Evolutionary conservation across 2,888 invertebrate species (phyloP), one percentile per base, ranked within the genome.

Genomic region (Mesorhabditis spiculigera): DNA sequence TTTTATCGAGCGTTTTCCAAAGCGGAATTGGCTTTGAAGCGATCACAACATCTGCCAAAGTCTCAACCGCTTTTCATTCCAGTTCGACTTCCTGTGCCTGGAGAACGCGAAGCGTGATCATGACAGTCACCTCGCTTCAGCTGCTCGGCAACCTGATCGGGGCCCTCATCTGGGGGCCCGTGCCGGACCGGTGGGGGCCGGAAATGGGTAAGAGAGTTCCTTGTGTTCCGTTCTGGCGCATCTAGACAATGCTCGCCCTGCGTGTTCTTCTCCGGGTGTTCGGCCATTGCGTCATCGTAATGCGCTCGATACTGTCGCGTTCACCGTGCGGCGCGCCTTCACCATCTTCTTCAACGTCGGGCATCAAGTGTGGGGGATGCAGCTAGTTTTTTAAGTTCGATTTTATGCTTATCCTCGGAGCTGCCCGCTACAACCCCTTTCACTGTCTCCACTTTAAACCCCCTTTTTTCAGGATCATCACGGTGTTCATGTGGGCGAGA

Each of bases 191-290:
- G 8, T 50, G n/a, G 10, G n/a, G 58, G 58, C 10, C 8, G 58
- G n/a, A 50, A n/a, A 50, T 13, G 8, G 8, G 58, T 50, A 50
- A 3, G 58, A 10, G n/a, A n/a, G 0, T 10, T n/a, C n/a, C 1
- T 50, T 0, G n/a, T 13, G n/a, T n/a, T n/a, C n/a, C 3, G 10
- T 13, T 50, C n/a, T 2, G 3, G n/a, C 3, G 10, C 8, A 10
- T 50, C n/a, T 50, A 50, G 58, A 50, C 58, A 13, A 50, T 50
- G 58, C 58, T 50, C 58, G n/a, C n/a, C n/a, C n/a, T 50, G 58
- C 58, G 10, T 50, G n/a, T 13, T 13, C n/a, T 50, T 50, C 58
- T 50, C 10, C n/a, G 58, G 10, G 58, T 50, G 8, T 50, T 50
- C 58, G 58, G 58, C n/a, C 2, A n/a, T 50, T 3, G 58, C 58